Evolutionary conservation across 1,140 invertebrate species (phyloP).

Genomic region (Gonatopus flavifemur): DNA sequence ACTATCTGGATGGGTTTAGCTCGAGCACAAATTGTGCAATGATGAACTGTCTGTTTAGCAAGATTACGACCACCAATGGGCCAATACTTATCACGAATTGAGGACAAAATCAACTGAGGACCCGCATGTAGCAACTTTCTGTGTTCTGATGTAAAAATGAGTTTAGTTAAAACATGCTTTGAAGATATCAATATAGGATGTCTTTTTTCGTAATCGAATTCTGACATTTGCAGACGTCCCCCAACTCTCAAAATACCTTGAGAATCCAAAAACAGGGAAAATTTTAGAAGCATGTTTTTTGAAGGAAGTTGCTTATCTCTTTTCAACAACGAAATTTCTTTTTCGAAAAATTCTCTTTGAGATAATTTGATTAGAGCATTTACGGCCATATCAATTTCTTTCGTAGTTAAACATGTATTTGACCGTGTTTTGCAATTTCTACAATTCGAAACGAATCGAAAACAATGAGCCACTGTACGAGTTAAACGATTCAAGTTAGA

Average conservation of each 20-base stretch:
- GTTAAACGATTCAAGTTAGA: too few relatives aligned
- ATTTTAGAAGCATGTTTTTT: not conserved
- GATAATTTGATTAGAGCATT: not conserved
- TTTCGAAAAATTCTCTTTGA: not conserved
- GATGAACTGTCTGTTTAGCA: not conserved
- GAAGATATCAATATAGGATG: not conserved
- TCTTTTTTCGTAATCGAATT: not conserved
- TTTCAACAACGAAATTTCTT: not conserved
- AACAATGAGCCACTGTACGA: too few relatives aligned
- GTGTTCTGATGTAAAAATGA: not conserved
- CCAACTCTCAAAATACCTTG: too few relatives aligned
- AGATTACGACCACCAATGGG: not conserved
- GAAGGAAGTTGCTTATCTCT: not conserved
- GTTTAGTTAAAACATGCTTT: not conserved
- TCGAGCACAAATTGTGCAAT: not conserved
- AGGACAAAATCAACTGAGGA: not conserved
- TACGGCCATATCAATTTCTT: not conserved
- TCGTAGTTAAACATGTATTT: not conserved
- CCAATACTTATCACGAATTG: not conserved
- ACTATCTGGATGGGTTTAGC: not conserved
- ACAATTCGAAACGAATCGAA: not conserved
- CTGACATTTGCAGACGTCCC: not conserved
- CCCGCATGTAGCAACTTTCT: not conserved
- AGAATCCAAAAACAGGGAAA: not conserved
- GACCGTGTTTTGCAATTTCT: not conserved